These are phyloP conservation scores for silkworm (Bombyx mori) DNA, from an alignment of 1,140 invertebrate genomes.

Conservation along the genomic window ASM3026992v2 NC_085128.1:17263501-17264000, in stretches of 20 bases:
- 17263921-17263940: too few species aligned
- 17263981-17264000: neutral
- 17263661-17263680: constrained; percentile 3
- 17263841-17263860: neutral
- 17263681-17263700: constrained; percentile 6
- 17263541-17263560: constrained; percentile 25
- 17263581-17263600: constrained; percentile 30
- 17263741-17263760: neutral
- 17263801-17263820: constrained; percentile 1
- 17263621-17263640: constrained; percentile 16
- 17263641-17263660: constrained; percentile 21
- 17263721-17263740: constrained; percentile 20
- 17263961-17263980: neutral
- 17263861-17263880: too few species aligned
- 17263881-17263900: too few species aligned
- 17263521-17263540: constrained; percentile 22
- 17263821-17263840: neutral
- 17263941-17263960: too few species aligned
- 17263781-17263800: neutral
- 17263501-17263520: constrained; percentile 28
- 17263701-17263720: constrained; percentile 13
- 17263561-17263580: constrained; percentile 22
- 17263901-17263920: too few species aligned
- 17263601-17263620: constrained; percentile 23
- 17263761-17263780: neutral